Conservation (phyloP, 2,113 vertebrate species). For the Isichthys henryi region DNA sequence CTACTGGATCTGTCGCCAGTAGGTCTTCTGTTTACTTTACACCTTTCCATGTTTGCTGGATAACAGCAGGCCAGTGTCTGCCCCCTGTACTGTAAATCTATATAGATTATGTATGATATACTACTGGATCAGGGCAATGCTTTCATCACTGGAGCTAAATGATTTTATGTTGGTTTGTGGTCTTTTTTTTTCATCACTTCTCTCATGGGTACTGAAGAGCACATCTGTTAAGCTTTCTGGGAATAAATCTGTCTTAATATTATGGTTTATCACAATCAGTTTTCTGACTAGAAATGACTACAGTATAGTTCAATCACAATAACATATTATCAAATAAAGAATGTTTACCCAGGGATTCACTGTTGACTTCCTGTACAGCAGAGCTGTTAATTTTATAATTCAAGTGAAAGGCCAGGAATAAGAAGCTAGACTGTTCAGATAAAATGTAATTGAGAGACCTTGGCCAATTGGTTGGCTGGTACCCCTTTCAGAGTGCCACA, state of each 20-base stretch:
- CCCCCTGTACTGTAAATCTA: constrained; percentile 51
- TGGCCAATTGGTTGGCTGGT: not conserved
- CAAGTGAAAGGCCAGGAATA: not conserved
- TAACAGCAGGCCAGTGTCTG: constrained; percentile 51
- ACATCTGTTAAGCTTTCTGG: constrained; percentile 22
- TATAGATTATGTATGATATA: constrained; percentile 63
- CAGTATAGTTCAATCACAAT: not conserved
- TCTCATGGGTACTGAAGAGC: constrained; percentile 1
- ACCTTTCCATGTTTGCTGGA: constrained; percentile 46
- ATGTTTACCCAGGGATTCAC: not conserved
- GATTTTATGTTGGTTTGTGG: constrained; percentile 46
- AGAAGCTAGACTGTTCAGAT: not conserved
- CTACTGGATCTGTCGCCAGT: constrained; percentile 68
- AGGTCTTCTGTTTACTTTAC: constrained; percentile 66
- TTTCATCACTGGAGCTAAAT: constrained; percentile 61
- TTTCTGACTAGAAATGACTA: constrained; percentile 25
- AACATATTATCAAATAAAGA: not conserved
- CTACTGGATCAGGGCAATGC: constrained; percentile 58
- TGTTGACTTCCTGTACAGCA: not conserved
- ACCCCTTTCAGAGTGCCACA: not conserved
- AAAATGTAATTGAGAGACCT: not conserved
- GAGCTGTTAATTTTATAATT: not conserved
- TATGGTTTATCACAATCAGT: constrained; percentile 24
- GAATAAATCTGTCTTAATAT: not conserved
- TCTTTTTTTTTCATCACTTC: constrained; percentile 38